Base-by-base conservation (phyloP, 2,113 vertebrate genomes). In the Lagenorhynchus albirostris region DNA sequence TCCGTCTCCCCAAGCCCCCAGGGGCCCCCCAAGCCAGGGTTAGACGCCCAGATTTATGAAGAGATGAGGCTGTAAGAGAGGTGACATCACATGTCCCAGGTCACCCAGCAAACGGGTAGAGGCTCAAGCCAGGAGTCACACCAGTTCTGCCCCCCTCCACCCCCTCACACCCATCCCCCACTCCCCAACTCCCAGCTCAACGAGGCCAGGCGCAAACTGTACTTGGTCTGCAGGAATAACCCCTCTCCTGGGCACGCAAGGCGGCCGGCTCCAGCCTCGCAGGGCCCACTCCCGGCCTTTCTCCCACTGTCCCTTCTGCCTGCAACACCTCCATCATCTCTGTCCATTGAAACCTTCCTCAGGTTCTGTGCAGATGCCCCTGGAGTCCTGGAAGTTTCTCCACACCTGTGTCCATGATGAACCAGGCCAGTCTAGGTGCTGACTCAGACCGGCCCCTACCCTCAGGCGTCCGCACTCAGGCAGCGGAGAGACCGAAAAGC, bases 261-360 rank as follows among this genome's bases (percentile, higher is more conserved):
- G 38, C 1, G 0, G 12, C 36, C 71, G 71, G 8, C 44, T n/a
- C 62, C 44, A 8, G 47, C 33, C 33, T 41, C 2, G 0, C 0
- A 1, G 53, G 50, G 18, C 55, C 55, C 55, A 12, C 8, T 5
- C 38, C 17, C 26, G 44, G 12, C 13, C 25, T 55, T 17, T n/a
- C 58, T 7, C 18, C 5, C 1, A 0, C 50, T 1, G 9, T 38
- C 73, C 55, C 58, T 90, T 62, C 62, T 1, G 8, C 41, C 31
- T 11, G 31, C 29, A 62, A 23, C 1, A 23, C 9, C 60, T 21
- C 76, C 38, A 50, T 33, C 77, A 3, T 5, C 41, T 23, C 85
- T 44, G 33, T 14, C 47, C 91, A 3, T 5, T 2, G n/a, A 41
- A 74, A 55, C 15, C 55, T 18, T 1, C 11, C 26, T 23, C 20